Evolutionary conservation across 2,888 invertebrate genomes (phyloP), one percentile per base, ranked within the genome.

Genomic region (Drosophila histrio): DNA sequence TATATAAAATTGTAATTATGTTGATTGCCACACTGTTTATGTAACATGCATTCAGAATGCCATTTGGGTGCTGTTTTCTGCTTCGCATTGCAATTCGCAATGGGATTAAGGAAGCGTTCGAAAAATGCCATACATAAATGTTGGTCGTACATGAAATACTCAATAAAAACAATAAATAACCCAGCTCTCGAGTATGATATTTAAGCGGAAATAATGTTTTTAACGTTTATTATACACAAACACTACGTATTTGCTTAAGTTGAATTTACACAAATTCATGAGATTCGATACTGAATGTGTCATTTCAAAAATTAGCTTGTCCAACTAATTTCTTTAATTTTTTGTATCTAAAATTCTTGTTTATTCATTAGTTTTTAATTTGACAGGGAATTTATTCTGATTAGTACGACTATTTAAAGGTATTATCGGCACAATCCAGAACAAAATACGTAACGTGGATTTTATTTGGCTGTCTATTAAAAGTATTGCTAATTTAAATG

Each of bases 151-250:
- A 69, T 57, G 57, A 73, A 82, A 62, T 73, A 30, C 24, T 11
- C 47, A 50, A 66, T 64, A 72, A 83, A 75, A 79, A 68, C 62
- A 67, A 64, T 52, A 57, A 71, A 72, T 65, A 59, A 62, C 43
- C 17, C 21, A 38, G 28, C 44, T 46, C 13, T 19, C 1, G 41
- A 32, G 30, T 43, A 28, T 53, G 38, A 19, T 41, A 43, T 58
- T 58, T 57, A 61, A 39, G 11, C 15, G 28, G 19, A 44, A 13
- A 32, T 43, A 54, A 24, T n/a, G 32, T 43, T 32, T 21, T 54
- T 24, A 34, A 5, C 24, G 4, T 22, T 34, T n/a, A 24, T 32
- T 22, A 43, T 17, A 13, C 2, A 28, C 2, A 28, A 15, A 9
- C 15, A 13, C 2, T n/a, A 24, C 5, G 1, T 9, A n/a, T 38